Evolutionary conservation across 2,113 vertebrate genomes (phyloP).

Genomic region (Chascanopsetta lugubris): DNA sequence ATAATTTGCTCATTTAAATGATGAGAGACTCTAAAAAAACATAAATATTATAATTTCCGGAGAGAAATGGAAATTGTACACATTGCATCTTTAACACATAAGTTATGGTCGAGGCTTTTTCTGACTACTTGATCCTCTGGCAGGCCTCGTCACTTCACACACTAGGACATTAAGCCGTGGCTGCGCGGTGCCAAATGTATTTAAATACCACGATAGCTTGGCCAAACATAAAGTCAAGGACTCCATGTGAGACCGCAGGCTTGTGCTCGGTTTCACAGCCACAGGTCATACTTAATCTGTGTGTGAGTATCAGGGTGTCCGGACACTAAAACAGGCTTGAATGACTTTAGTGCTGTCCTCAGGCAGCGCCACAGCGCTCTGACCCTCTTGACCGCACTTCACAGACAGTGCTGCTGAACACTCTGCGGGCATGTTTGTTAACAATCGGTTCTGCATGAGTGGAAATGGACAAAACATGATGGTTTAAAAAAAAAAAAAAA

Average conservation of each 20-base stretch:
- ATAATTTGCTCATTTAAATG: no score
- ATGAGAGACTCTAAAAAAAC: no score
- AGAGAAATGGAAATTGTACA: no score
- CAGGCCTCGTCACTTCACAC: neutral
- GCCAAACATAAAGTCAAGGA: conserved; percentile 40
- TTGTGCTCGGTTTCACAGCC: conserved; percentile 54
- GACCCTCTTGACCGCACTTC: conserved; percentile 65
- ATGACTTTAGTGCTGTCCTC: conserved; percentile 77
- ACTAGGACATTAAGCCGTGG: neutral
- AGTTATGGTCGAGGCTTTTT: no score
- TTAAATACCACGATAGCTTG: conserved; percentile 18
- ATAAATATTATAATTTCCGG: no score
- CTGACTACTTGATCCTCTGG: neutral
- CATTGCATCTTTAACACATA: no score
- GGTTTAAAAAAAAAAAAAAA: neutral
- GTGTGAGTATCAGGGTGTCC: conserved; percentile 66
- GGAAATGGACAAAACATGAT: conserved; percentile 23
- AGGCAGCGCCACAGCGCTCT: conserved; percentile 54
- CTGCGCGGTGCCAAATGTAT: conserved; percentile 11
- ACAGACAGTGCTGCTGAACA: conserved; percentile 65
- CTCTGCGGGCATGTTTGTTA: conserved; percentile 59
- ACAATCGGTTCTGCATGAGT: conserved; percentile 55
- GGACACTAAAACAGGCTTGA: conserved; percentile 75
- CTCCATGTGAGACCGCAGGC: conserved; percentile 34
- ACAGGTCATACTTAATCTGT: conserved; percentile 56